A percentile compares a stretch with the other conserved stretches of the same genome.
phyloP scores from a whole-genome alignment of 1,140 invertebrate genomes.

The Scaptomyza pallida region DNA sequence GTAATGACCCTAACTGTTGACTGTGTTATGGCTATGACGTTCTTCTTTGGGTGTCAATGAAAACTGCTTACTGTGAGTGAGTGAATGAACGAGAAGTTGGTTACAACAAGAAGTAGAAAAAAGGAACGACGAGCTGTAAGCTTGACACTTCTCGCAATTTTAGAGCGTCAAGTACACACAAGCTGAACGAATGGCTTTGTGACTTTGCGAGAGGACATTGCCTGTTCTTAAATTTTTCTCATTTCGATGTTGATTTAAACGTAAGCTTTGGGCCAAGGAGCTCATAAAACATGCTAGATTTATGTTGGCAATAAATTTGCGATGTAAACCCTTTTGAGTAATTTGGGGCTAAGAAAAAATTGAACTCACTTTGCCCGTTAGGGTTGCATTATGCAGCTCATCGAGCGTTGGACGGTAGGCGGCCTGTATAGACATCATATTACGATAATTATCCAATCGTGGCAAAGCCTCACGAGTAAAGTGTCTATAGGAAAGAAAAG shows the following conservation, averaged over 20 bases:
- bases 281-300: not conserved
- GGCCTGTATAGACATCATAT: slow-evolving; percentile 95
- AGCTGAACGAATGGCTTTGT: slow-evolving; percentile 3
- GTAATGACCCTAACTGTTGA: slow-evolving; percentile 40
- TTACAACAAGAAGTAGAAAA: too few species aligned
- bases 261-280: not conserved
- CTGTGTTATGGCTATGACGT: too few species aligned
- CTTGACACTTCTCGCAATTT: slow-evolving; percentile 15
- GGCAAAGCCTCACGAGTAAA: slow-evolving; percentile 96
- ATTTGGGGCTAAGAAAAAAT: slow-evolving; percentile 12
- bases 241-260: slow-evolving; percentile 13
- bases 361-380: slow-evolving; percentile 89
- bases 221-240: not conserved
- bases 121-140: not conserved
- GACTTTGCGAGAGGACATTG: slow-evolving; percentile 9
- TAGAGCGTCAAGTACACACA: slow-evolving; percentile 5
- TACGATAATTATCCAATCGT: slow-evolving; percentile 96
- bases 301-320: not conserved
- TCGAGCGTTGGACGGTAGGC: slow-evolving; percentile 95
- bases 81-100: not conserved
- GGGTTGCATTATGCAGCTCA: slow-evolving; percentile 94
- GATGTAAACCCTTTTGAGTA: too few species aligned
- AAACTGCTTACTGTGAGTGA: not conserved
- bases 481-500: slow-evolving; percentile 86
- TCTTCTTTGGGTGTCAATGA: not conserved